Conservation (phyloP, 2,888 invertebrate species). For the Crematogaster levior region DNA sequence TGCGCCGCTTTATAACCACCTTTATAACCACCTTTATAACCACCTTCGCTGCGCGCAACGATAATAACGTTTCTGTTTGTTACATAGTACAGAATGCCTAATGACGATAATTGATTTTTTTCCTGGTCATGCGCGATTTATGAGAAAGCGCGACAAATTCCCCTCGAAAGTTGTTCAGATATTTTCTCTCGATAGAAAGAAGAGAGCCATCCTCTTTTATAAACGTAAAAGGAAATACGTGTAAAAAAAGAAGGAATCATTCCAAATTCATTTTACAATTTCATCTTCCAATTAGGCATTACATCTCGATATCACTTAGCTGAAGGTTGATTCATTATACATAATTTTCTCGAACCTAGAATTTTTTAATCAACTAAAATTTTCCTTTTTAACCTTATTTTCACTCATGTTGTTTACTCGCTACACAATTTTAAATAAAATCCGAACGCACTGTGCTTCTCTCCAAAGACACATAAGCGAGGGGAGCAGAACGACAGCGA, state of each 20-base stretch:
- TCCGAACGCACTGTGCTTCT: conserved; percentile 23
- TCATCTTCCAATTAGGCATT: background rate
- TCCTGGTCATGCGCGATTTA: background rate
- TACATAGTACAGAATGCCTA: background rate
- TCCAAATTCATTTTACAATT: background rate
- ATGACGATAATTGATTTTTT: background rate
- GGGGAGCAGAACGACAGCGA: conserved; percentile 19
- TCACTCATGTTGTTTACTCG: background rate
- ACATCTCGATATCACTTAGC: background rate
- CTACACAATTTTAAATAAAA: background rate
- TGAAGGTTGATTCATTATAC: background rate
- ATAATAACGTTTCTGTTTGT: conserved; percentile 4
- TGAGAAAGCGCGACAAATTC: background rate
- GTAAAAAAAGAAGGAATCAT: background rate
- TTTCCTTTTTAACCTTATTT: background rate
- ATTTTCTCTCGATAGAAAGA: background rate
- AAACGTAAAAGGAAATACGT: background rate
- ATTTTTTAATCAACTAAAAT: background rate
- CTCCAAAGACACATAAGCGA: conserved; percentile 38
- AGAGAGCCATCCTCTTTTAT: background rate
- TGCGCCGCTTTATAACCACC: conserved; percentile 22
- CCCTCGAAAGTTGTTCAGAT: background rate
- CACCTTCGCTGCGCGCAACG: conserved; percentile 2
- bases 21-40: conserved; percentile 17
- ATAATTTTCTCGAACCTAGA: background rate